phyloP scores from a whole-genome alignment of 2,888 invertebrate species.

The Dinocampus coccinellae region DNA sequence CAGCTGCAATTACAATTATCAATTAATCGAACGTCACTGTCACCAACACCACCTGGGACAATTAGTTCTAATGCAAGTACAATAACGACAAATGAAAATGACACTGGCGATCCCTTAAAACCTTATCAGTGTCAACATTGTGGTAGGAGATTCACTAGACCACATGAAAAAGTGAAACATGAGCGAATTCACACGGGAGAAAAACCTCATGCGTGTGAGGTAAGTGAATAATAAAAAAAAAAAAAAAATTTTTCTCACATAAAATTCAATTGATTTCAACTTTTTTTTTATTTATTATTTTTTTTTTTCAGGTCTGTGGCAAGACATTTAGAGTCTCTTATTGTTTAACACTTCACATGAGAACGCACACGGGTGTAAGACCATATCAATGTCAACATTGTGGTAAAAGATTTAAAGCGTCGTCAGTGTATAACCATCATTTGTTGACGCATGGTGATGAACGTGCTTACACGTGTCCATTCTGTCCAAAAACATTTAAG shows the following conservation, averaged over 20 bases:
- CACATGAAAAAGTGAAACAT: conserved; percentile 87
- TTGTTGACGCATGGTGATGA: conserved; percentile 81
- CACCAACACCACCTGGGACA: conserved; percentile 45
- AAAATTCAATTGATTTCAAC: background rate
- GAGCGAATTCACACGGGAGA: conserved; percentile 88
- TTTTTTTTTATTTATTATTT: background rate
- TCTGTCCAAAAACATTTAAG: conserved; percentile 84
- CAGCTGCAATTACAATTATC: background rate
- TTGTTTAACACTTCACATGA: conserved; percentile 83
- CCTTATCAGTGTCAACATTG: conserved; percentile 82
- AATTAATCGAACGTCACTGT: conserved; percentile 21
- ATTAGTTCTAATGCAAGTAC: conserved; percentile 16
- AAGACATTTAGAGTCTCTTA: conserved; percentile 85
- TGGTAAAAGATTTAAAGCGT: conserved; percentile 82
- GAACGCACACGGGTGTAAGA: conserved; percentile 83
- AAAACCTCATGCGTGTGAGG: conserved; percentile 82
- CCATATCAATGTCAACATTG: conserved; percentile 83
- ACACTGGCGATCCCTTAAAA: conserved; percentile 53
- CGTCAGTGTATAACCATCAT: conserved; percentile 85
- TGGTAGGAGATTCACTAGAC: conserved; percentile 78
- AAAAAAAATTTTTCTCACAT: background rate
- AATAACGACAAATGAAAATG: conserved; percentile 21
- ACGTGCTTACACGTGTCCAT: conserved; percentile 82
- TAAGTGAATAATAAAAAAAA: conserved; percentile 39
- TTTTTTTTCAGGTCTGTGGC: conserved; percentile 74